Base-by-base conservation (phyloP, 1,140 invertebrate genomes). In the Microplitis mediator region DNA sequence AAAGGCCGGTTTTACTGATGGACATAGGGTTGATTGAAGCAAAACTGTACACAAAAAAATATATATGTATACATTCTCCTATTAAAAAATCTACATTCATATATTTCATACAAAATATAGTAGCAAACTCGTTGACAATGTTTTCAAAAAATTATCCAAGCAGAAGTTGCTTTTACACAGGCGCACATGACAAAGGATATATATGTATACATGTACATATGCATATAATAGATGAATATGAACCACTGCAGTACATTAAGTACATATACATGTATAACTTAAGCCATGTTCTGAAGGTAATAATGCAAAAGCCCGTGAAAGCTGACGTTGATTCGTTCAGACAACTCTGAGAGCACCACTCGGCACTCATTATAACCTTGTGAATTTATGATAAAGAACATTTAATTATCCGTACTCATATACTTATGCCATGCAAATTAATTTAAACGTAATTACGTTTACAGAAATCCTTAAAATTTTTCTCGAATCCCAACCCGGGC, bases 21-120 rank as follows among this genome's bases (percentile, higher is more conserved):
- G 70, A 66, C 70, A 72, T 39, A 31, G 70, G 70, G 51, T 72
- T 45, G 52, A 34, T 51, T 45, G 3, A 34, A 62, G 50, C 51
- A 56, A 71, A 62, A 62, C 4, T 11, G 8, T 23, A 31, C 23
- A 32, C 16, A 54, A 54, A 71, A 71, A 61, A 61, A 23, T 54
- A 70, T 52, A 13, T 11, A 39, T 35, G 11, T 32, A 36, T 16
- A 45, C 34, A 11, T 45, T 3, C 11, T 45, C 23, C 23, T 23
- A 23, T 23, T 23, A 23, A 23, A 31, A 31, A 54, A 34, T 13
- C 9, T 11, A 58, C 11, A n/a, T n/a, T 58, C 31, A 34, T 68
- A 58, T 51, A 68, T 52, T 32, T 68, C 32, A 52, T 35, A 31
- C 45, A 23, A 23, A 23, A 32, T 69, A 54, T 54, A 8, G 36